Percentiles rank a stretch among this genome's conserved stretches.
phyloP scores from a whole-genome alignment of 2,113 vertebrate species.

The Heliornis fulica region DNA sequence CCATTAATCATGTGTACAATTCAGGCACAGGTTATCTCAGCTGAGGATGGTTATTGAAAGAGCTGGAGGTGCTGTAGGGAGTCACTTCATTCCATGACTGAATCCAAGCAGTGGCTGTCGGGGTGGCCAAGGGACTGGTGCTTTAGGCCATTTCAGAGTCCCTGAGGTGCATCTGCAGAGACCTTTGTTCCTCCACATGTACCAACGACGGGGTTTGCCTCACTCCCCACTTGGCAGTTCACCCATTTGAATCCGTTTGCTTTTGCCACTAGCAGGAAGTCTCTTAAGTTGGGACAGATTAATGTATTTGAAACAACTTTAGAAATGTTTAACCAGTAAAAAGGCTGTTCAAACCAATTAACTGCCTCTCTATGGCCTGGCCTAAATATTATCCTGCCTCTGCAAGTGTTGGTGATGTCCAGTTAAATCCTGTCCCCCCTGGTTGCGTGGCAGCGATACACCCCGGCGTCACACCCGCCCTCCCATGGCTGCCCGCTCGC shows the following conservation, averaged over 20 bases:
- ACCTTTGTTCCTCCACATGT: background rate
- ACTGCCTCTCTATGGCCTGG: background rate
- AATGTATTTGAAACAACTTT: background rate
- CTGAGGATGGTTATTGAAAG: background rate
- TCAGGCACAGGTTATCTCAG: background rate
- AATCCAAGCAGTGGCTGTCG: background rate
- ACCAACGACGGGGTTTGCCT: accelerated
- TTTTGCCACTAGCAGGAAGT: background rate
- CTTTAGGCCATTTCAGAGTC: background rate
- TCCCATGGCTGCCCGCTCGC: background rate
- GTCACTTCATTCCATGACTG: accelerated
- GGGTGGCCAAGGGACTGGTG: background rate
- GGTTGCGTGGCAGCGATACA: background rate
- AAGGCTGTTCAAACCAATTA: background rate
- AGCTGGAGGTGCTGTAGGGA: background rate
- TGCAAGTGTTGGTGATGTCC: background rate
- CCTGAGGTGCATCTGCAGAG: background rate
- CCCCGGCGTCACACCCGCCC: background rate
- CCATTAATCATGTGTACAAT: background rate
- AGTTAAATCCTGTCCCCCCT: background rate
- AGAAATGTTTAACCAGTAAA: background rate
- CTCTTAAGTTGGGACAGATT: background rate
- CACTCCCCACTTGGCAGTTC: background rate
- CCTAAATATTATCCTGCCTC: background rate
- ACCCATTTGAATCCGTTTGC: background rate